These are phyloP conservation scores for Catharus bicknelli DNA, from an alignment of 2,113 vertebrate genomes.

Conservation along the genomic window DNA sequence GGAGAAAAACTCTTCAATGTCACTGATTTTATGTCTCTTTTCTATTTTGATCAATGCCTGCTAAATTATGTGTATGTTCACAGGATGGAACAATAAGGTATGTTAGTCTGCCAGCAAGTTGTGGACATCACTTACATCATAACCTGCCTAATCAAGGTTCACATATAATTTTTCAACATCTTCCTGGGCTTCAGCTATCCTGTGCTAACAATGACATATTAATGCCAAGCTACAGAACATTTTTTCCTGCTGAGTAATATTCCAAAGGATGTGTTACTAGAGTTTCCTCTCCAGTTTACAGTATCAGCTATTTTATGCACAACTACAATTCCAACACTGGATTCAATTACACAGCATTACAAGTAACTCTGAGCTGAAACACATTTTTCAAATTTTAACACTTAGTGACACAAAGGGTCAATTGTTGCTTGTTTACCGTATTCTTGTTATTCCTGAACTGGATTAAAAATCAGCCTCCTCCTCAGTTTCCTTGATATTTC, in stretches of 20 bases:
- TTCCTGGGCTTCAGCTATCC: not conserved
- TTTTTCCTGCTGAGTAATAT: not conserved
- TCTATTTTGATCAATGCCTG: constrained; percentile 52
- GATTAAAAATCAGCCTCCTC: not conserved
- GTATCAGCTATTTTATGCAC: not conserved
- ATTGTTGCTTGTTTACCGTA: not conserved
- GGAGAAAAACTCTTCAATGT: constrained; percentile 44
- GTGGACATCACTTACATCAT: constrained; percentile 5
- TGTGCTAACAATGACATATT: constrained; percentile 4
- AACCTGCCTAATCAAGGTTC: constrained; percentile 25
- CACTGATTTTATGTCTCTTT: constrained; percentile 40
- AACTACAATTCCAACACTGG: not conserved
- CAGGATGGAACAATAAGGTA: constrained; percentile 21
- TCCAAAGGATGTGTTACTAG: not conserved
- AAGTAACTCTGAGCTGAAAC: not conserved
- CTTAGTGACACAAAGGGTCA: not conserved
- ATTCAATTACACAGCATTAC: not conserved
- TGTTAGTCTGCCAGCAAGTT: constrained; percentile 20
- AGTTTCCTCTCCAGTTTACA: not conserved
- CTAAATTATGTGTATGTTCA: constrained; percentile 48
- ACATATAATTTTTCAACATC: not conserved
- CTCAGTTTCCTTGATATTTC: not conserved
- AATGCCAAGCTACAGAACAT: not conserved
- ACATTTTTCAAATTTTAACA: not conserved
- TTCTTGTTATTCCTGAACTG: not conserved